Evolutionary conservation across 2,888 invertebrate species (phyloP).

Genomic region (Coleophora flavipennella): DNA sequence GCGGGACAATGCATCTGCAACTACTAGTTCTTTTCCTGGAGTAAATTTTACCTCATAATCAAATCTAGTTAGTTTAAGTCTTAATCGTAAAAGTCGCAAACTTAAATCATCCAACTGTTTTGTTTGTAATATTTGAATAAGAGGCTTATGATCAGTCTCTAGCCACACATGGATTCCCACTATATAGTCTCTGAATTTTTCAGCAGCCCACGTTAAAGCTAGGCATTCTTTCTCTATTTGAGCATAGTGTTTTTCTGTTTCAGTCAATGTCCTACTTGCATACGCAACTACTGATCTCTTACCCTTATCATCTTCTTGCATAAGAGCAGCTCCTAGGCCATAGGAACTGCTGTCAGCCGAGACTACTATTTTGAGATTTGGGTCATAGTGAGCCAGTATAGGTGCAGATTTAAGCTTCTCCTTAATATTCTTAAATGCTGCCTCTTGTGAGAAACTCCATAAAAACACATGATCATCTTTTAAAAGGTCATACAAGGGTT

Average conservation of each 20-base stretch:
- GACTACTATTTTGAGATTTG: too few relatives aligned
- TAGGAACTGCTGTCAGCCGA: too few relatives aligned
- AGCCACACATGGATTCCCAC: not conserved
- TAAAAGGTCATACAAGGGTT: too few relatives aligned
- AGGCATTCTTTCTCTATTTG: constrained; percentile 6
- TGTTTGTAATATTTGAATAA: not conserved
- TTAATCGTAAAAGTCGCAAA: not conserved
- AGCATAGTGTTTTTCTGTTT: constrained; percentile 1
- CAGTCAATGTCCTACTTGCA: constrained; percentile 4
- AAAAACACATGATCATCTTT: too few relatives aligned
- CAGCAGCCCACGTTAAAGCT: constrained; percentile 4
- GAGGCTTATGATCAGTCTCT: not conserved
- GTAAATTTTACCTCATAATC: not conserved
- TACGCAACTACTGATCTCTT: constrained; percentile 1
- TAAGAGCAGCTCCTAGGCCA: constrained; percentile 5
- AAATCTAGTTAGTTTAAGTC: not conserved
- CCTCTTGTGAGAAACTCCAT: too few relatives aligned
- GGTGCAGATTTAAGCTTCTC: too few relatives aligned
- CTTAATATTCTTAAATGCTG: too few relatives aligned
- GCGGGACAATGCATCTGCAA: not conserved
- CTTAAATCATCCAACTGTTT: not conserved
- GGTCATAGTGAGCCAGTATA: too few relatives aligned
- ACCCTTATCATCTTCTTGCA: constrained; percentile 5
- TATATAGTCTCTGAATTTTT: not conserved
- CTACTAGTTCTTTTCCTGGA: not conserved